phyloP scores from a whole-genome alignment of 2,113 vertebrate genomes.

The Psophia crepitans region DNA sequence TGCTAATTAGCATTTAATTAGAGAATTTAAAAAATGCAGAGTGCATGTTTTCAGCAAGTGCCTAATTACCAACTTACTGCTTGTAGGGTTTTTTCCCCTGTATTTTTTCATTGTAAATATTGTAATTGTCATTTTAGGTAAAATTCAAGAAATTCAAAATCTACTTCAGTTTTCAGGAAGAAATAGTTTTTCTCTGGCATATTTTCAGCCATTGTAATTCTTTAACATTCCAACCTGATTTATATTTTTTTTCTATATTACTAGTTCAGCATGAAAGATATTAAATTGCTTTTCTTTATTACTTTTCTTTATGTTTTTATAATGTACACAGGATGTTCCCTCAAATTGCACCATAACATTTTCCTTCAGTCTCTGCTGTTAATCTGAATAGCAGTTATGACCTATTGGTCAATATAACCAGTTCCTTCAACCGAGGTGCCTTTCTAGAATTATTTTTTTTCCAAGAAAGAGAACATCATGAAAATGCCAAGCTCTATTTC shows the following conservation, averaged over 20 bases:
- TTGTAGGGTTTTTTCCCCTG: conserved; percentile 10
- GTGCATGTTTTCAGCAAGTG: conserved; percentile 69
- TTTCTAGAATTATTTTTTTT: neutral
- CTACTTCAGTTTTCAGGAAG: conserved; percentile 51
- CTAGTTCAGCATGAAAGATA: neutral
- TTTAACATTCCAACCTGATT: conserved; percentile 5
- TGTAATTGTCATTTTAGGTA: conserved; percentile 63
- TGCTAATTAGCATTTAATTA: conserved; percentile 82
- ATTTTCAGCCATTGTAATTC: neutral
- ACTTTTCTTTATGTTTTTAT: no score
- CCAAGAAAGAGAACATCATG: neutral
- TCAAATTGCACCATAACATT: neutral
- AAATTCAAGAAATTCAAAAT: conserved; percentile 65
- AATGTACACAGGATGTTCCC: neutral
- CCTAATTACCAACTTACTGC: conserved; percentile 69
- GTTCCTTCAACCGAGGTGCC: neutral
- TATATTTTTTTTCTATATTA: neutral
- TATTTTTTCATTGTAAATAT: conserved; percentile 74
- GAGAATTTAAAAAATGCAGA: conserved; percentile 72
- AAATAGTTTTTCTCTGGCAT: conserved; percentile 38
- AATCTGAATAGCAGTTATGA: neutral
- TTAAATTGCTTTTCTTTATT: neutral
- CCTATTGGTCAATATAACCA: neutral
- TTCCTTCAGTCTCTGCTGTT: neutral
- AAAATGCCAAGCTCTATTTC: neutral